Base-by-base conservation (phyloP, 37 sponge, comb jelly and placozoan genomes). In the Axinella damicornis region DNA sequence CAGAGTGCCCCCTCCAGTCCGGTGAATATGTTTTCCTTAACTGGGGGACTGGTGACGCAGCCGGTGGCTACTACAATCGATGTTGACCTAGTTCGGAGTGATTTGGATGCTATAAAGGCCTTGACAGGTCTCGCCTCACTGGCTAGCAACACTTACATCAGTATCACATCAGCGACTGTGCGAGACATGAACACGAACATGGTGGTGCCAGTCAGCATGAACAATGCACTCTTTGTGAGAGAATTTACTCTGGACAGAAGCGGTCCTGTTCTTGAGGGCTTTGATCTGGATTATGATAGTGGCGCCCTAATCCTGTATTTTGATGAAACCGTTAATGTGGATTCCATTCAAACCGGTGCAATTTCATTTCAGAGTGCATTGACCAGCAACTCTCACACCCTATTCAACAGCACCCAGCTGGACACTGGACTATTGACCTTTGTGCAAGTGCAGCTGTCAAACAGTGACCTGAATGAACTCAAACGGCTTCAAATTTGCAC, bases 391-490 rank as follows among this genome's bases (percentile, higher is more conserved):
- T 25, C 65, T 4, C 74, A 77, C 38, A 68, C 60, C 15, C 83
- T 93, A 6, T 31, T 27, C 0, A 63, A 65, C 18, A 69, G 73
- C 33, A 68, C 53, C 4, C 17, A n/a, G 30, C 78, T 83, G 13
- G 82, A 89, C 58, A 31, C 36, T 22, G 90, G 86, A 15, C 57
- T 77, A n/a, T 53, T 65, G 5, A 89, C 83, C 9, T 38, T 67
- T 33, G 57, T 70, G 24, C 65, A 66, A 18, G 31, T 95, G 5
- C 89, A 81, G 28, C 53, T 95, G 27, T 40, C 78, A 41, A 57
- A 68, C 17, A 56, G 46, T 28, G 97, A 96, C 36, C 76, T 96
- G 80, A 93, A 92, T 79, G 85, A 73, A 38, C 89, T 96, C 35
- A 96, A 96, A 59, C 46, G 86, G 25, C 60, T 71, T 25, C 69